Evolutionary conservation across 2,888 invertebrate species (phyloP).

Genomic region (Scaptodrosophila latifasciaeformis): DNA sequence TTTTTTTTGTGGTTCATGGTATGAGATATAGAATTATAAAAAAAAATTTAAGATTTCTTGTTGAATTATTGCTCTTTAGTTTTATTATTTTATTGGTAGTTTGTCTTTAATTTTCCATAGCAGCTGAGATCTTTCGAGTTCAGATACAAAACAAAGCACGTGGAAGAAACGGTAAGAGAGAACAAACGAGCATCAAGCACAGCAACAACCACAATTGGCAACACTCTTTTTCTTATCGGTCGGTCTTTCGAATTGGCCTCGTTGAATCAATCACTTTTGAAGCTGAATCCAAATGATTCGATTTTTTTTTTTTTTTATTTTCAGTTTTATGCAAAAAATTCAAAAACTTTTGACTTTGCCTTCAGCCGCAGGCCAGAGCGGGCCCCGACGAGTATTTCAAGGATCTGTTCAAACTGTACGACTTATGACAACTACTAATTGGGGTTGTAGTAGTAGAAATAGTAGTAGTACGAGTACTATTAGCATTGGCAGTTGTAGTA

Average conservation of each 20-base stretch:
- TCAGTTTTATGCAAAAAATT: constrained; percentile 28
- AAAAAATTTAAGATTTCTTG: constrained; percentile 6
- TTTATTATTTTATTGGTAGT: constrained; percentile 2
- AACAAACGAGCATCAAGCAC: constrained; percentile 49
- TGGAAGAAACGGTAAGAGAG: too few relatives aligned
- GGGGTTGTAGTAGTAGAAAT: constrained; percentile 45
- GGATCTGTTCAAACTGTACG: constrained; percentile 65
- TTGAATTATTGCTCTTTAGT: constrained; percentile 14
- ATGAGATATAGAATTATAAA: constrained; percentile 55
- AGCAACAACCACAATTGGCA: constrained; percentile 69
- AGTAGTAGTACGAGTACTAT: constrained; percentile 32
- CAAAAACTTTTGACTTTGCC: constrained; percentile 26
- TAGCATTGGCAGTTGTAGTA: constrained; percentile 17
- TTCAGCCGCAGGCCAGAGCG: constrained; percentile 36
- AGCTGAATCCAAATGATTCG: too few relatives aligned
- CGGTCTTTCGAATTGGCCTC: background rate
- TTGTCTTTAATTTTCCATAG: background rate
- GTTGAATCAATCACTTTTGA: too few relatives aligned
- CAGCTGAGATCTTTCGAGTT: too few relatives aligned
- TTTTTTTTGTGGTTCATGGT: constrained; percentile 58
- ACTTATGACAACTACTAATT: constrained; percentile 45
- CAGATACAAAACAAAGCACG: too few relatives aligned
- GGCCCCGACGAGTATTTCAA: constrained; percentile 47
- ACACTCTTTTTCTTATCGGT: constrained; percentile 33
- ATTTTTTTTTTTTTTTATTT: constrained; percentile 4